phyloP scores from a whole-genome alignment of 2,113 vertebrate genomes.

The Silurus glanis region DNA sequence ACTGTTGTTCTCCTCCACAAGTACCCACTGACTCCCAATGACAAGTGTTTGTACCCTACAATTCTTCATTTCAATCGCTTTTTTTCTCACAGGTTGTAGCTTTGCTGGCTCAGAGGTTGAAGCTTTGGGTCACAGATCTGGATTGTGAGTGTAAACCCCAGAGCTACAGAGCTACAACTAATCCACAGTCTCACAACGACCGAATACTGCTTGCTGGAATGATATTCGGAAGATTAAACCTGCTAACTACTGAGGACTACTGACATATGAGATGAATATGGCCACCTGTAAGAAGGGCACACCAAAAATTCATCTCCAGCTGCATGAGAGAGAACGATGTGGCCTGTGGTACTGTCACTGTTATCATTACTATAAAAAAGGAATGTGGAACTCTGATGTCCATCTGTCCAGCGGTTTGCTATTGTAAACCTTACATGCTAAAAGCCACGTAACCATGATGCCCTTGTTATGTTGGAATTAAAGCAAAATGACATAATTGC shows the following conservation, averaged over 20 bases:
- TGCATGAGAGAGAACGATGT: conserved; percentile 54
- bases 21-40: neutral
- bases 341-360: neutral
- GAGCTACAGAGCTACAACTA: neutral
- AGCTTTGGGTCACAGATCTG: neutral
- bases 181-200: neutral
- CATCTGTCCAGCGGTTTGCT: neutral
- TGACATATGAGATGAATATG: neutral
- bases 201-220: conserved; percentile 40
- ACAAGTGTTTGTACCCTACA: neutral
- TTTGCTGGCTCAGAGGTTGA: neutral
- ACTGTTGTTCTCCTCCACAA: neutral
- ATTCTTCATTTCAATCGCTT: neutral
- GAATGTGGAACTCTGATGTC: neutral
- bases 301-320: conserved; percentile 59
- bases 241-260: neutral
- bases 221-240: neutral
- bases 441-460: neutral
- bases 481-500: neutral
- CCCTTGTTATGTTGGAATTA: neutral
- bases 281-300: conserved; percentile 52
- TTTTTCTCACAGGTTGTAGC: neutral
- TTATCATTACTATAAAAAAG: neutral
- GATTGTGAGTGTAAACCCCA: neutral
- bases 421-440: neutral